Conservation (phyloP, 2,797 vertebrate species). For the Labeo calbasu region DNA sequence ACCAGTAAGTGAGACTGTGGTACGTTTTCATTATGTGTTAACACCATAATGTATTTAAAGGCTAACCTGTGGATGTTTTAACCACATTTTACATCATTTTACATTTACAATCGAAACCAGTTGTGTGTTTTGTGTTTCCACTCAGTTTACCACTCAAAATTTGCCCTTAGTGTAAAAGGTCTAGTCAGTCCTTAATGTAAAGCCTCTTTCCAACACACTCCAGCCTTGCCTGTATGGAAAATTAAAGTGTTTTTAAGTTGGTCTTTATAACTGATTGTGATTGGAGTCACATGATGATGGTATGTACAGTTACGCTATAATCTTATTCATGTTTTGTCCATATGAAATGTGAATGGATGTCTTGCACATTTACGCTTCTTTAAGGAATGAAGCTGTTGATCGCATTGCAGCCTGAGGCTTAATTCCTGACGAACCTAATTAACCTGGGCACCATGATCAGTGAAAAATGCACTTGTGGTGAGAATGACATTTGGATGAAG, state of each 20-base stretch:
- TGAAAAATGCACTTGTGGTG: constrained; percentile 12
- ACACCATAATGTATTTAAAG: constrained; percentile 27
- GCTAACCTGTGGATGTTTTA: constrained; percentile 11
- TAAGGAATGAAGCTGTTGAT: constrained; percentile 54
- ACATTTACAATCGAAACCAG: background rate
- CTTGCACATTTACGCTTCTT: constrained; percentile 44
- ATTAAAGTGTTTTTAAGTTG: background rate
- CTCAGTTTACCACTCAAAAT: background rate
- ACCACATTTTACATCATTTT: constrained; percentile 10
- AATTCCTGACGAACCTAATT: constrained; percentile 29
- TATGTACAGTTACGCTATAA: constrained; percentile 43
- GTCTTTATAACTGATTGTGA: constrained; percentile 32
- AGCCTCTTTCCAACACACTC: constrained; percentile 19
- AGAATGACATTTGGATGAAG: constrained; percentile 32
- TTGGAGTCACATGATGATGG: constrained; percentile 24
- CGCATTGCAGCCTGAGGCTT: constrained; percentile 56
- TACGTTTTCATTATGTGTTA: constrained; percentile 37
- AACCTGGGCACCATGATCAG: constrained; percentile 18
- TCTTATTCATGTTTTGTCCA: constrained; percentile 41
- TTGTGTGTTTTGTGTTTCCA: background rate
- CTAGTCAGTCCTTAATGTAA: constrained; percentile 25
- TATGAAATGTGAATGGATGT: constrained; percentile 49
- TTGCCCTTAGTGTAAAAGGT: background rate
- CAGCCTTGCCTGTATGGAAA: background rate
- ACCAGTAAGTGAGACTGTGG: constrained; percentile 45